Percentiles rank a stretch among this genome's conserved stretches.
phyloP scores from a whole-genome alignment of 2,888 invertebrate species.

The Scaptomyza parva region DNA sequence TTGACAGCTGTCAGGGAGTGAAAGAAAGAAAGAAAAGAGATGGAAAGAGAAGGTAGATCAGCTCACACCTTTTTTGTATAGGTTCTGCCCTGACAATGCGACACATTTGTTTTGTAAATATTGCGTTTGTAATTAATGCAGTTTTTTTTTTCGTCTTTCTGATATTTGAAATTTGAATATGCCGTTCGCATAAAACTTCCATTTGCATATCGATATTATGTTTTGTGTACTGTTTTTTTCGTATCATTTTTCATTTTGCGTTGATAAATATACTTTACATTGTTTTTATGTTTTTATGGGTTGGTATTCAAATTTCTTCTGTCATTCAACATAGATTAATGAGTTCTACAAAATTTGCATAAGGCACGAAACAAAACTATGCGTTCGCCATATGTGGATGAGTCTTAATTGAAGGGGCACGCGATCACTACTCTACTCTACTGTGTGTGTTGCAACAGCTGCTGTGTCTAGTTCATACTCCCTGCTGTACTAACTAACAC shows the following conservation, averaged over 20 bases:
- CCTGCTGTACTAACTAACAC: neutral
- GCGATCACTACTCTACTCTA: no score
- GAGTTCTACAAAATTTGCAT: constrained; percentile 60
- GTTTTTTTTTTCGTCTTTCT: neutral
- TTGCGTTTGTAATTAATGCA: constrained; percentile 84
- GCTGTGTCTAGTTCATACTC: constrained; percentile 13
- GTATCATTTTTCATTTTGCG: constrained; percentile 68
- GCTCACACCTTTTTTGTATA: constrained; percentile 62
- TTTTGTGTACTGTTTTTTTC: neutral
- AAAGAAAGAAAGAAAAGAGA: no score
- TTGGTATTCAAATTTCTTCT: constrained; percentile 53
- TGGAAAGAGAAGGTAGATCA: neutral
- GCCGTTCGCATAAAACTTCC: constrained; percentile 27
- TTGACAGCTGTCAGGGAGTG: constrained; percentile 69
- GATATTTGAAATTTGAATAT: constrained; percentile 49
- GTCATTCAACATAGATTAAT: constrained; percentile 68
- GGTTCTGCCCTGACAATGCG: constrained; percentile 65
- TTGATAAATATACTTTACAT: constrained; percentile 62
- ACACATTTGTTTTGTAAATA: constrained; percentile 85
- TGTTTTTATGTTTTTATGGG: neutral
- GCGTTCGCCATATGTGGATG: constrained; percentile 65
- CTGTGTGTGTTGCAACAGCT: constrained; percentile 23
- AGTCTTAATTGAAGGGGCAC: constrained; percentile 64
- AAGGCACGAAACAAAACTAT: constrained; percentile 33
- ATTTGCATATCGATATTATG: constrained; percentile 38